phyloP scores from a whole-genome alignment of 2,888 invertebrate species.

The Drepanosiphum platanoidis region DNA sequence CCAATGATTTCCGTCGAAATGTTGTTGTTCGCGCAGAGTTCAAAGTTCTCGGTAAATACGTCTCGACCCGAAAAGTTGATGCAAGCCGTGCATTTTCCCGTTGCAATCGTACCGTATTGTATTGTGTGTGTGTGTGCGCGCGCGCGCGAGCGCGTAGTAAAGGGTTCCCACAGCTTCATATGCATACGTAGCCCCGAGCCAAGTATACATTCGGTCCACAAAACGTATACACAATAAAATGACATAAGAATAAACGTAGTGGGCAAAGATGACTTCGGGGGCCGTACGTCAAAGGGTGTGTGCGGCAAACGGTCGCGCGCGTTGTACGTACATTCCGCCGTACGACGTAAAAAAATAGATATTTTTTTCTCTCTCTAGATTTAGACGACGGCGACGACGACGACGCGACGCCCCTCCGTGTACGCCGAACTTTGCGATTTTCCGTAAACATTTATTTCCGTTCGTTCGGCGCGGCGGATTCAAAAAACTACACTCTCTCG shows the following conservation, averaged over 20 bases:
- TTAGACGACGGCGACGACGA: not conserved
- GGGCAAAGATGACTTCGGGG: not conserved
- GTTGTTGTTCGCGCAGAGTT: not conserved
- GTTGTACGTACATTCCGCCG: not conserved
- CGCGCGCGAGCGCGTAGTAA: not conserved
- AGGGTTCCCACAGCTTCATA: not conserved
- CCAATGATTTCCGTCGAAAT: not conserved
- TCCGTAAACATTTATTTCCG: not conserved
- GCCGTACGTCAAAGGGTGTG: not conserved
- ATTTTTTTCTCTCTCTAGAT: constrained; percentile 5
- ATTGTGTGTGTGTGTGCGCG: not conserved
- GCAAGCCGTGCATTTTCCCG: not conserved
- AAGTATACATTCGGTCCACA: not conserved
- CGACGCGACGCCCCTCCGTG: not conserved
- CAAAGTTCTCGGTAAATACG: not conserved
- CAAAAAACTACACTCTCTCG: no score
- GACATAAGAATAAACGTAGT: not conserved
- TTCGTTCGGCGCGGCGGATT: no score
- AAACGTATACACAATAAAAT: not conserved
- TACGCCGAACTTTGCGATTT: not conserved
- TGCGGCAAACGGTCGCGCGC: not conserved
- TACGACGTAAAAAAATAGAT: not conserved
- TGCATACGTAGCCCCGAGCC: not conserved
- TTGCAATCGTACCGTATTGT: not conserved
- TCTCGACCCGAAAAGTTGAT: not conserved